A percentile compares a stretch with the other conserved stretches of the same genome.
Evolutionary conservation across 2,797 vertebrate genomes (phyloP).

Genomic region (Chromis chromis): DNA sequence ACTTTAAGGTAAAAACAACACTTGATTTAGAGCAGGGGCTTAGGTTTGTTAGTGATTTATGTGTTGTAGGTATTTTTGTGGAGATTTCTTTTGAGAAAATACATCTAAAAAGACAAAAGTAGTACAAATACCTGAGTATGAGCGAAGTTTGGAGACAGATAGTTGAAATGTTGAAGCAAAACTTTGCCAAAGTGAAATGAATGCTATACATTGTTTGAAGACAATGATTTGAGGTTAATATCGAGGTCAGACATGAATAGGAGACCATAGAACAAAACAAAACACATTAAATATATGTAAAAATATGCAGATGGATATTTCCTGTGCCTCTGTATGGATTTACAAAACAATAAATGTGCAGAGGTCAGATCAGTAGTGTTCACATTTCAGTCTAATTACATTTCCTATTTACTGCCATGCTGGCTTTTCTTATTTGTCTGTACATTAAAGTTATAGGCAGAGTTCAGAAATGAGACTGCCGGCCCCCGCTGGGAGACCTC

Average conservation of each 20-base stretch:
- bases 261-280: conserved; percentile 13
- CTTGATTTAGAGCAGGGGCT: conserved; percentile 17
- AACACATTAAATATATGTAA: conserved; percentile 30
- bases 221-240: conserved; percentile 48
- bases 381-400: conserved; percentile 14
- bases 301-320: conserved; percentile 35
- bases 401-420: conserved; percentile 6
- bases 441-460: conserved; percentile 36
- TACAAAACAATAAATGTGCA: conserved; percentile 20
- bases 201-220: conserved; percentile 35
- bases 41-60: conserved; percentile 19
- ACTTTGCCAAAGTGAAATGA: conserved; percentile 32
- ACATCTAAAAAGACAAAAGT: background rate
- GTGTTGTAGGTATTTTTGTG: conserved; percentile 17
- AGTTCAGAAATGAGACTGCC: conserved; percentile 34
- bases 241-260: conserved; percentile 37
- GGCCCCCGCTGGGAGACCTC: conserved; percentile 36
- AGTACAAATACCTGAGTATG: background rate
- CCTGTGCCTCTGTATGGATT: conserved; percentile 19
- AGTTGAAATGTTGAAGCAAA: background rate
- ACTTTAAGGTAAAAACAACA: conserved; percentile 39
- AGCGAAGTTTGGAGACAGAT: background rate
- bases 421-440: conserved; percentile 44
- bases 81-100: conserved; percentile 6
- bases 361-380: conserved; percentile 24